Evolutionary conservation across 1,140 invertebrate species (phyloP).

Genomic region (Zophobas morio): DNA sequence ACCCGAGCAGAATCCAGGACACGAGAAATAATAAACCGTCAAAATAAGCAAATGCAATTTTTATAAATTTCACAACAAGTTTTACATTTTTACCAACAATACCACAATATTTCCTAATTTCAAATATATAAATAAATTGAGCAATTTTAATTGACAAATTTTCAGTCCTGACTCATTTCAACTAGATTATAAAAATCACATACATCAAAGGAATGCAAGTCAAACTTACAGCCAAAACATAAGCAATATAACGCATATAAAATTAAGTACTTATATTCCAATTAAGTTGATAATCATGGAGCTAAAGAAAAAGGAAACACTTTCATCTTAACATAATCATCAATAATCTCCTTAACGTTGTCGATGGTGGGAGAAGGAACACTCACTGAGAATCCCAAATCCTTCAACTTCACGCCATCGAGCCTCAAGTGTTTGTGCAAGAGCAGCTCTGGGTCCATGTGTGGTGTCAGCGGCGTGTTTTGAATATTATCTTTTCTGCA

Average conservation of each 20-base stretch:
- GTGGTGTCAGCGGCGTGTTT: constrained; percentile 91
- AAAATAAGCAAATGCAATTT: not conserved
- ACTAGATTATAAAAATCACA: constrained; percentile 35
- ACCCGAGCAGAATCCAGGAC: too few relatives aligned
- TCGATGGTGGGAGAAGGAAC: constrained; percentile 76
- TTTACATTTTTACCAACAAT: constrained; percentile 6
- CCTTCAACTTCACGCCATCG: constrained; percentile 78
- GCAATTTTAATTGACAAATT: constrained; percentile 33
- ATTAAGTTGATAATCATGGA: constrained; percentile 21
- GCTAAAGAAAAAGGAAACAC: constrained; percentile 78
- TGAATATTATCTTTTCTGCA: constrained; percentile 82
- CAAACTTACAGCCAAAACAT: constrained; percentile 8
- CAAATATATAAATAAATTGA: constrained; percentile 15
- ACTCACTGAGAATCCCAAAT: constrained; percentile 71
- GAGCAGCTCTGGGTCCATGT: constrained; percentile 85
- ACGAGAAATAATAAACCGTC: too few relatives aligned
- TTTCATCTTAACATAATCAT: constrained; percentile 81
- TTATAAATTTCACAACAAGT: not conserved
- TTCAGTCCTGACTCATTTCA: constrained; percentile 7
- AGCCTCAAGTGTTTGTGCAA: constrained; percentile 86
- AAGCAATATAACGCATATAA: not conserved
- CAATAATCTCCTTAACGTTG: constrained; percentile 76
- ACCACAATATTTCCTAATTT: not conserved
- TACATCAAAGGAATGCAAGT: constrained; percentile 24
- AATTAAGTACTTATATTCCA: not conserved